A percentile compares a stretch with the other conserved stretches of the same genome.
These are phyloP conservation scores for Atopsyche davidsoni DNA, from an alignment of 1,140 invertebrate species.

Conservation along the genomic window DNA sequence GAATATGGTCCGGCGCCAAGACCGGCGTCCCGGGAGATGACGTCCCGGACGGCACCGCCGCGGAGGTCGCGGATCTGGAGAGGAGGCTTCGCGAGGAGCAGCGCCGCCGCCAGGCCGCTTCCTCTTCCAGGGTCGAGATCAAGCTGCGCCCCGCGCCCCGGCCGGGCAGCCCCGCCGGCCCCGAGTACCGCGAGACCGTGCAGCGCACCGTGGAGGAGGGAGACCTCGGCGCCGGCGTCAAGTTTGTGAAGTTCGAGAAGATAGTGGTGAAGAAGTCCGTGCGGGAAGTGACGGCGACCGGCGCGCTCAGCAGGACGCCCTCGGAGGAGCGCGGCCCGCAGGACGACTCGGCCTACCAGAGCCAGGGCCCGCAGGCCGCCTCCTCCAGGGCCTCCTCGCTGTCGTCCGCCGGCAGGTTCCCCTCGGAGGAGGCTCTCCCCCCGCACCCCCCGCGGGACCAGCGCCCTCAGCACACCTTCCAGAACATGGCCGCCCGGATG, in stretches of 20 bases:
- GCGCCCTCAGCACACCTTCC: conserved; percentile 40
- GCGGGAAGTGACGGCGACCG: conserved; percentile 36
- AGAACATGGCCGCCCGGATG: conserved; percentile 51
- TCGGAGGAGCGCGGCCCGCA: conserved; percentile 46
- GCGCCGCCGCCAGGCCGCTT: conserved; percentile 45
- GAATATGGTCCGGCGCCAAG: conserved; percentile 57
- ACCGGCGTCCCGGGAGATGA: conserved; percentile 40
- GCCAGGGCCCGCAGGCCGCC: conserved; percentile 41
- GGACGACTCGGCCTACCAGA: conserved; percentile 55
- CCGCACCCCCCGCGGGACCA: conserved; percentile 34
- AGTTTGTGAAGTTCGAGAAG: conserved; percentile 62
- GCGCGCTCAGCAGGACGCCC: conserved; percentile 45
- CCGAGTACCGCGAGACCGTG: conserved; percentile 51
- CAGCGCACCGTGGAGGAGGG: conserved; percentile 58
- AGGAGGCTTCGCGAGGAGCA: conserved; percentile 51
- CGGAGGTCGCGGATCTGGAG: conserved; percentile 57
- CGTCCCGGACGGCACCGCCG: conserved; percentile 34
- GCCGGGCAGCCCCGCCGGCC: conserved; percentile 29
- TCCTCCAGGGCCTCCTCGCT: conserved; percentile 48
- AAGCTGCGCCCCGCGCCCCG: conserved; percentile 44
- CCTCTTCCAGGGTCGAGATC: conserved; percentile 51
- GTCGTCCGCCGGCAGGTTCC: conserved; percentile 41
- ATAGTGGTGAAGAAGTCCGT: conserved; percentile 55
- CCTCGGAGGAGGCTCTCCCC: conserved; percentile 40
- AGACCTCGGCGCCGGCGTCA: conserved; percentile 52